A percentile compares a stretch with the other conserved stretches of the same genome.
Conservation (phyloP, 2,888 invertebrate species). For the Troilus luridus region DNA sequence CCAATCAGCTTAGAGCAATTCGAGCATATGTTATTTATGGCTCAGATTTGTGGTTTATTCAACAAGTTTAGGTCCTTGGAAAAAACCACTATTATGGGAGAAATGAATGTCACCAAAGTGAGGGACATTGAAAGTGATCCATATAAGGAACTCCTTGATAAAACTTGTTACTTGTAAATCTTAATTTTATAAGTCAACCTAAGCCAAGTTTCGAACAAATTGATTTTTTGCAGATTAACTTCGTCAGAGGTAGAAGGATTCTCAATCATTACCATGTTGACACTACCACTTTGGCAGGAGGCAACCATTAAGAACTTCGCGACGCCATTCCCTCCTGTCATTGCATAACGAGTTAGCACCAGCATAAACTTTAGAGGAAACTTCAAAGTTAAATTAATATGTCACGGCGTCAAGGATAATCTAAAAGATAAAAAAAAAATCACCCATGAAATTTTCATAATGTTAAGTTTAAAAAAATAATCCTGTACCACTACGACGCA, state of each 20-base stretch:
- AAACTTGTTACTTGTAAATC: background rate
- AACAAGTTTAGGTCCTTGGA: too few relatives aligned
- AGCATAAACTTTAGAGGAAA: background rate
- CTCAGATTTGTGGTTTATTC: too few relatives aligned
- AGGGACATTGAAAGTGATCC: too few relatives aligned
- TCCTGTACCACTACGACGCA: too few relatives aligned
- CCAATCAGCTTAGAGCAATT: too few relatives aligned
- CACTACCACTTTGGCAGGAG: background rate
- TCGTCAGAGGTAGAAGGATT: background rate
- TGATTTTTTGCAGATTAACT: background rate
- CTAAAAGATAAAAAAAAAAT: background rate
- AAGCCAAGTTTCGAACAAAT: background rate
- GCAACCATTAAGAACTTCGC: background rate
- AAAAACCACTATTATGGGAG: too few relatives aligned
- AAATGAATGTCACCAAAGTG: too few relatives aligned
- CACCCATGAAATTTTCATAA: too few relatives aligned
- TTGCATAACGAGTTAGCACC: constrained; percentile 22
- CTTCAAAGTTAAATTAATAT: background rate
- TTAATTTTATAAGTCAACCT: background rate
- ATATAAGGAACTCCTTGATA: too few relatives aligned
- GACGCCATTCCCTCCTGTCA: background rate
- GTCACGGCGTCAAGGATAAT: background rate
- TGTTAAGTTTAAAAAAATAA: too few relatives aligned
- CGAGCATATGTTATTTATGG: too few relatives aligned
- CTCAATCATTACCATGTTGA: background rate